Conservation (phyloP, 2,797 vertebrate genomes). For the Oreochromis grahami region DNA sequence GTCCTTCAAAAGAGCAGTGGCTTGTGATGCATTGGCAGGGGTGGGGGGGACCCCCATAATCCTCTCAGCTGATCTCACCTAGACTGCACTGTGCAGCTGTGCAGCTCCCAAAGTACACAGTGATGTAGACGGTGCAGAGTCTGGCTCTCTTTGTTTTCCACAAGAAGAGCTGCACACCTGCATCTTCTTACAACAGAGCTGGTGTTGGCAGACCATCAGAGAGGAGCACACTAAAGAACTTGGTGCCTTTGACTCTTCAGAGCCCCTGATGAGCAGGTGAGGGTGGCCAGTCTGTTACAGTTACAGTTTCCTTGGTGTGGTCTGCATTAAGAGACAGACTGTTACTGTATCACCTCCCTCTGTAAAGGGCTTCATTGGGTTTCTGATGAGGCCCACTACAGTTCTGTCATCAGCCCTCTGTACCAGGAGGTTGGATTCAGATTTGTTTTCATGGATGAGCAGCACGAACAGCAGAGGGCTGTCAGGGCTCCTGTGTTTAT, state of each 20-base stretch:
- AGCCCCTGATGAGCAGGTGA: not conserved
- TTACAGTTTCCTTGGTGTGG: not conserved
- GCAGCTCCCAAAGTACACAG: not conserved
- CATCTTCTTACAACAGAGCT: not conserved
- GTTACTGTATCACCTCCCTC: not conserved
- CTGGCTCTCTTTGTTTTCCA: not conserved
- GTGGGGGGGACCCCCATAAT: not conserved
- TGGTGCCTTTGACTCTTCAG: not conserved
- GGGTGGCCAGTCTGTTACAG: not conserved
- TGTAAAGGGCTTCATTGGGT: not conserved
- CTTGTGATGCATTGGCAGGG: not conserved
- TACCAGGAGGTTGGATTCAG: not conserved
- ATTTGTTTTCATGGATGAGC: not conserved
- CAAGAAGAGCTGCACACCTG: not conserved
- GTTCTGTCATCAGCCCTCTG: not conserved
- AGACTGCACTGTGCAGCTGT: rapidly evolving
- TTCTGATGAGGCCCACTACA: not conserved
- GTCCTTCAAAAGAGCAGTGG: not conserved
- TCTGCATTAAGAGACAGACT: not conserved
- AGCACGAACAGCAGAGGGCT: not conserved
- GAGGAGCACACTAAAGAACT: not conserved
- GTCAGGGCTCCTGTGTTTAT: not conserved
- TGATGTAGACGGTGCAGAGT: not conserved
- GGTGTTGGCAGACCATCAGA: not conserved
- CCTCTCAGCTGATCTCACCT: not conserved